Evolutionary conservation across 2,888 invertebrate genomes (phyloP).

Genomic region (Hirtodrosophila trivittata): DNA sequence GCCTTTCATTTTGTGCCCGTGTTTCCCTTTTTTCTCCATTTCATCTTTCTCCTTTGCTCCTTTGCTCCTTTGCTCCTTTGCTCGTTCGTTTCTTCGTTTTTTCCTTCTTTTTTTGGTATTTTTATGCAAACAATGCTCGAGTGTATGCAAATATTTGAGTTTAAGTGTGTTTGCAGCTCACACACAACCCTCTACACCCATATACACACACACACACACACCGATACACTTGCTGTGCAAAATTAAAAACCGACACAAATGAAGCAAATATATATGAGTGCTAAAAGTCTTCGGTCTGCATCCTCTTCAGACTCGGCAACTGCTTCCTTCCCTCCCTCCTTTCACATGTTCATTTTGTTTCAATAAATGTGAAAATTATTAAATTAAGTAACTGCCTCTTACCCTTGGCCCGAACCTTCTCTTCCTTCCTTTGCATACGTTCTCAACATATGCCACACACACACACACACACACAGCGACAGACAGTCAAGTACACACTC

Average conservation of each 20-base stretch:
- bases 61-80: constrained; percentile 30
- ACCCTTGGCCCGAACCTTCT: constrained; percentile 19
- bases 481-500: constrained; percentile 1
- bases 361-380: constrained; percentile 80
- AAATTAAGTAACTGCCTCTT: constrained; percentile 73
- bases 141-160: constrained; percentile 82
- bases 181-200: constrained; percentile 50
- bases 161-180: constrained; percentile 76
- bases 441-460: constrained; percentile 34
- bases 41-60: constrained; percentile 20
- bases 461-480: background rate
- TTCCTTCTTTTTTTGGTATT: constrained; percentile 65
- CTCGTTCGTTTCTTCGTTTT: constrained; percentile 21
- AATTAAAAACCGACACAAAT: constrained; percentile 78
- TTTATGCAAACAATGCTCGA: constrained; percentile 80
- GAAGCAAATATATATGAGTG: constrained; percentile 62
- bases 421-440: constrained; percentile 7
- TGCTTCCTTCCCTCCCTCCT: constrained; percentile 12
- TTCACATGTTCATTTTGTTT: constrained; percentile 63
- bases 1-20: constrained; percentile 48
- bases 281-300: constrained; percentile 25
- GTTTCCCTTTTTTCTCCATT: constrained; percentile 23
- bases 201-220: constrained; percentile 24
- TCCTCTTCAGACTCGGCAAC: background rate
- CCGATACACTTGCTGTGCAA: constrained; percentile 37